These are phyloP conservation scores for Synergus japonicus DNA, from an alignment of 2,888 invertebrate genomes.

Conservation along the genomic window DNA sequence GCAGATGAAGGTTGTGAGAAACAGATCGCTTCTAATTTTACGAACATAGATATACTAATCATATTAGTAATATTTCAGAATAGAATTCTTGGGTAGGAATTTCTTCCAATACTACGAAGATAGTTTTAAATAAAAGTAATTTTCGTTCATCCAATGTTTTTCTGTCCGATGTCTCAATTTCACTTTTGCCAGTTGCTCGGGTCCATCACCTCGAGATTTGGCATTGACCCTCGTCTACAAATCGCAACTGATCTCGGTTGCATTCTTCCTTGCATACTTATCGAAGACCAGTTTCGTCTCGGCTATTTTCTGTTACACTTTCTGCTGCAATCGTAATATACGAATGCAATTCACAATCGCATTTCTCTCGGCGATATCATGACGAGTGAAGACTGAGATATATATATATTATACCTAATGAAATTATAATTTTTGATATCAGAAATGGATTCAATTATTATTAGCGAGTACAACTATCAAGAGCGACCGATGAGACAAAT, in stretches of 20 bases:
- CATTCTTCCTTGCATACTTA: slow-evolving; percentile 52
- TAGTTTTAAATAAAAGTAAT: no score
- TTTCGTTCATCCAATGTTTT: not conserved
- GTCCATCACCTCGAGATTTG: slow-evolving; percentile 43
- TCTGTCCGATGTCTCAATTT: slow-evolving; percentile 27
- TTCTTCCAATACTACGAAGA: no score
- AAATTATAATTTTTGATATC: no score
- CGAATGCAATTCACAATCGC: slow-evolving; percentile 66
- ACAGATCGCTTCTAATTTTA: not conserved
- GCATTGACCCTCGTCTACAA: slow-evolving; percentile 42
- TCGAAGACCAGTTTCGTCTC: slow-evolving; percentile 67
- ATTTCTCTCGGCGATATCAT: slow-evolving; percentile 62
- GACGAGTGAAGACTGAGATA: slow-evolving; percentile 2
- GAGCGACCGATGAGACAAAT: no score
- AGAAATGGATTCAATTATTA: no score
- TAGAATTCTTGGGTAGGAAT: no score
- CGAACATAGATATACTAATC: not conserved
- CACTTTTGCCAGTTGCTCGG: slow-evolving; percentile 26
- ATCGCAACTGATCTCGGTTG: slow-evolving; percentile 45
- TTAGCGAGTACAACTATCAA: no score
- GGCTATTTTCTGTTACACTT: slow-evolving; percentile 73
- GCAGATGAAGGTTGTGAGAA: slow-evolving; percentile 15
- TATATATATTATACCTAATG: not conserved
- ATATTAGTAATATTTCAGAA: not conserved
- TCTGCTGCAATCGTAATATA: slow-evolving; percentile 69